Evolutionary conservation across 1,140 invertebrate genomes (phyloP).

Genomic region (Calliopsis andreniformis): DNA sequence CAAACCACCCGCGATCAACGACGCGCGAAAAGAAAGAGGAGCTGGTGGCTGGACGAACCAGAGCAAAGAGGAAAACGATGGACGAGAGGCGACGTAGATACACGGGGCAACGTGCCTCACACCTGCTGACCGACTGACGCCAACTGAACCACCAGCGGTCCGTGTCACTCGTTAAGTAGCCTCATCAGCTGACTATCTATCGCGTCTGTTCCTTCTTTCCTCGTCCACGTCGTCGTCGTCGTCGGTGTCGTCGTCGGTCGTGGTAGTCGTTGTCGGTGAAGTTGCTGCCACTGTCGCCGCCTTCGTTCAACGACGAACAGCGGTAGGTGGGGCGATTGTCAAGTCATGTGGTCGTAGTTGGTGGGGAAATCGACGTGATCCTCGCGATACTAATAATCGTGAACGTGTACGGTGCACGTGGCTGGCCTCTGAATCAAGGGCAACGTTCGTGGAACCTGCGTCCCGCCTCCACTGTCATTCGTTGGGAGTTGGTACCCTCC

Average conservation of each 20-base stretch:
- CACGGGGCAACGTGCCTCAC: constrained; percentile 2
- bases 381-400: constrained; percentile 27
- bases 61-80: neutral
- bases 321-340: constrained; percentile 56
- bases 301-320: constrained; percentile 60
- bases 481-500: neutral
- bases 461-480: constrained; percentile 9
- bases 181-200: constrained; percentile 58
- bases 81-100: neutral
- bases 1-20: constrained; percentile 26
- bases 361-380: constrained; percentile 41
- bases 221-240: constrained; percentile 44
- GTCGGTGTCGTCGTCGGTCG: constrained; percentile 22
- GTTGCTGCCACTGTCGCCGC: constrained; percentile 51
- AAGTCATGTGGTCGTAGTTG: constrained; percentile 56
- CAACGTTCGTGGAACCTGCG: neutral
- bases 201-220: constrained; percentile 40
- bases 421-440: constrained; percentile 30
- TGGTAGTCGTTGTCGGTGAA: constrained; percentile 33
- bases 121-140: constrained; percentile 44
- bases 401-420: constrained; percentile 18
- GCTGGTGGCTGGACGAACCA: neutral
- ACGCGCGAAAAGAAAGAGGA: neutral
- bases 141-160: constrained; percentile 46
- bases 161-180: constrained; percentile 59